Evolutionary conservation across 2,113 vertebrate genomes (phyloP).

Genomic region (Salminus brasiliensis): DNA sequence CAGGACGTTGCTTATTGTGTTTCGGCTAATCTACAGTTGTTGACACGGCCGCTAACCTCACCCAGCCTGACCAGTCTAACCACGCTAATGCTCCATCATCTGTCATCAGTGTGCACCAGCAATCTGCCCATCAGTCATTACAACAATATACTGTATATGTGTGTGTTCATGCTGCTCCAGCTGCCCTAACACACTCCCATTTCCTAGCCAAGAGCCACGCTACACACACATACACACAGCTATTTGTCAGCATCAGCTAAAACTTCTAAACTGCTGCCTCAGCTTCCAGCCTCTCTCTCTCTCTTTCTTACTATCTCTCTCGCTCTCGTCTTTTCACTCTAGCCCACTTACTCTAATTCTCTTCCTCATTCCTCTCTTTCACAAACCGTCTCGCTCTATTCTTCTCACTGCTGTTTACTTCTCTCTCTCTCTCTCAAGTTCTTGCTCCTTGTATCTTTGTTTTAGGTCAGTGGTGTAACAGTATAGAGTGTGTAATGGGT

Average conservation of each 20-base stretch:
- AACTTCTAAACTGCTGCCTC: slow-evolving; percentile 38
- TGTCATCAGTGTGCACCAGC: not conserved
- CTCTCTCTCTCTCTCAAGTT: no score
- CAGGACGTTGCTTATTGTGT: no score
- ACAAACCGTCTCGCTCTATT: not conserved
- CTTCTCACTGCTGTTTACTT: not conserved
- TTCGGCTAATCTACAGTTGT: no score
- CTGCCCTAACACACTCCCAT: not conserved
- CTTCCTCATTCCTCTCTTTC: not conserved
- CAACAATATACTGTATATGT: no score
- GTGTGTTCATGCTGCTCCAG: not conserved
- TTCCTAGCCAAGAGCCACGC: no score
- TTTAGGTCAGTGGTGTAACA: no score
- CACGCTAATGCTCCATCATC: no score
- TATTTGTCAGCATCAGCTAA: slow-evolving; percentile 17
- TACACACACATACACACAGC: not conserved
- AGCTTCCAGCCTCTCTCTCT: slow-evolving; percentile 2
- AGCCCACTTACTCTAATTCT: slow-evolving; percentile 27
- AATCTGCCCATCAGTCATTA: not conserved
- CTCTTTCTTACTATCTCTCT: not conserved
- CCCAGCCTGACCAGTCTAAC: no score
- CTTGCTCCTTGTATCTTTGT: no score
- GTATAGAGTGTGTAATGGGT: no score
- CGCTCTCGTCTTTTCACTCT: not conserved
- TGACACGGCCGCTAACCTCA: no score